phyloP scores from a whole-genome alignment of 2,797 vertebrate genomes.

The Oryzias sinensis region DNA sequence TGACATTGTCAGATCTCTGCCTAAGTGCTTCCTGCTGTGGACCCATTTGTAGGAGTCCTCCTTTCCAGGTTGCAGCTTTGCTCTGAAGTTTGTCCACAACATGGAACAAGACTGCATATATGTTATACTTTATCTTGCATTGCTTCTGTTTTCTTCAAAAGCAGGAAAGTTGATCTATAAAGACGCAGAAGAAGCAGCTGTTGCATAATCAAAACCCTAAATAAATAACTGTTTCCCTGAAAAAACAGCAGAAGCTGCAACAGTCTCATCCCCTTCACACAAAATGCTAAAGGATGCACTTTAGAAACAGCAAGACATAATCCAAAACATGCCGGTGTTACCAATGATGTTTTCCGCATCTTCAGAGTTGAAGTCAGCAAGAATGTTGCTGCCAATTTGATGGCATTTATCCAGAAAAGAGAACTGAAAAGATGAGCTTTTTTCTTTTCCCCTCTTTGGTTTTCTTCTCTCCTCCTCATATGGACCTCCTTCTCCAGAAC shows the following conservation, averaged over 20 bases:
- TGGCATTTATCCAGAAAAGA: neutral
- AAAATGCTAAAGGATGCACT: too few relatives aligned
- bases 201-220: too few relatives aligned
- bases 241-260: too few relatives aligned
- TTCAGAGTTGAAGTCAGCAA: slow-evolving; percentile 10
- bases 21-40: slow-evolving; percentile 25
- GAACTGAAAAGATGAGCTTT: too few relatives aligned
- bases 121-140: slow-evolving; percentile 22
- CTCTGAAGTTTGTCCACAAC: slow-evolving; percentile 31
- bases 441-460: too few relatives aligned
- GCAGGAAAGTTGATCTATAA: neutral
- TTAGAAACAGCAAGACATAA: too few relatives aligned
- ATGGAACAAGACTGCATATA: slow-evolving; percentile 5
- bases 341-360: slow-evolving; percentile 8
- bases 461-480: too few relatives aligned
- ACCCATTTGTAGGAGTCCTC: slow-evolving; percentile 32
- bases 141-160: slow-evolving; percentile 1
- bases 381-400: slow-evolving; percentile 11
- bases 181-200: too few relatives aligned
- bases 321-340: too few relatives aligned
- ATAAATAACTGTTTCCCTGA: too few relatives aligned
- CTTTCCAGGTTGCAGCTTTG: slow-evolving; percentile 19
- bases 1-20: slow-evolving; percentile 24
- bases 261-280: too few relatives aligned
- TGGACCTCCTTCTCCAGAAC: too few relatives aligned